These are phyloP conservation scores for Anseranas semipalmata DNA, from an alignment of 2,113 vertebrate genomes.

Conservation along the genomic window DNA sequence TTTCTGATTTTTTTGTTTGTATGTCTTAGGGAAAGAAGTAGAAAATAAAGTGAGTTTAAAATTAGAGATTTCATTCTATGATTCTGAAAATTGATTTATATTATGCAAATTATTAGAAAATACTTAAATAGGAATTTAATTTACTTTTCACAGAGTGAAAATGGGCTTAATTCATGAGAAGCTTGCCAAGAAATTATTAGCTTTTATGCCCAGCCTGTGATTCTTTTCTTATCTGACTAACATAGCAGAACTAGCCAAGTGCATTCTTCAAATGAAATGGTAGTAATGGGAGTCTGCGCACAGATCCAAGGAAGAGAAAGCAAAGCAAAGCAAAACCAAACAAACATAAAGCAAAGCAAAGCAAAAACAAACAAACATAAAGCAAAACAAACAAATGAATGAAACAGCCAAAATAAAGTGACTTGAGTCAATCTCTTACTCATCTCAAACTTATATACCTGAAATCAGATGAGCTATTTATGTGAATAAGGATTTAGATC, in stretches of 20 bases:
- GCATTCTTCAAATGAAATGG: background rate
- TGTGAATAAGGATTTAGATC: background rate
- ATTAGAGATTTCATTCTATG: background rate
- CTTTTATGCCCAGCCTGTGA: background rate
- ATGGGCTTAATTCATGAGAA: background rate
- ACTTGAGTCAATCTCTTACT: background rate
- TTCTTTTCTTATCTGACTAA: background rate
- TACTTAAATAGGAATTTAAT: background rate
- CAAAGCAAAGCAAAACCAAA: no score
- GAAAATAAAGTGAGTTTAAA: background rate
- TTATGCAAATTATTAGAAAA: slow-evolving; percentile 3
- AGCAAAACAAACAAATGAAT: no score
- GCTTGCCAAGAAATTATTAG: background rate
- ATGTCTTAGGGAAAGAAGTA: background rate
- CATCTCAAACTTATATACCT: background rate
- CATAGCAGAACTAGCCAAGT: background rate
- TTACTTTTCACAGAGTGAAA: background rate
- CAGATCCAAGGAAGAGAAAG: background rate
- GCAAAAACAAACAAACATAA: no score
- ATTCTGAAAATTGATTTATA: background rate
- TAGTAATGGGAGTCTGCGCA: background rate
- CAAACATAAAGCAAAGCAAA: no score
- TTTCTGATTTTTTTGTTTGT: background rate
- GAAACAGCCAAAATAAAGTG: background rate
- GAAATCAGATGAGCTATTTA: background rate